These are phyloP conservation scores for Gadopsis bispinosus DNA, from an alignment of 2,797 vertebrate genomes.

Conservation along the genomic window DNA sequence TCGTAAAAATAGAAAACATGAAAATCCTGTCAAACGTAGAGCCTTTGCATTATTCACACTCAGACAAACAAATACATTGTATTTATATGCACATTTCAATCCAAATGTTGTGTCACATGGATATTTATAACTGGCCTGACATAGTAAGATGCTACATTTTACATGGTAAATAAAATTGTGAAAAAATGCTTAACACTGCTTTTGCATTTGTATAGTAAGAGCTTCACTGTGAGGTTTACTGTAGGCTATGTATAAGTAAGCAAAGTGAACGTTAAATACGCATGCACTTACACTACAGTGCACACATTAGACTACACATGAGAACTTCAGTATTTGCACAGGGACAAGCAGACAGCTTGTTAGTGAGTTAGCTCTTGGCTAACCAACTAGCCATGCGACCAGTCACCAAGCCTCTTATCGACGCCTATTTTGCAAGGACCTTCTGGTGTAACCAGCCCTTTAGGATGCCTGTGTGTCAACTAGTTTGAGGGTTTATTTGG, in stretches of 20 bases:
- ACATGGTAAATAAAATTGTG: slow-evolving; percentile 45
- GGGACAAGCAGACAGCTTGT: not conserved
- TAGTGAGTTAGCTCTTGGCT: not conserved
- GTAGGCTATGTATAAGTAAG: not conserved
- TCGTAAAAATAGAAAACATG: slow-evolving; percentile 46
- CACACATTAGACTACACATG: not conserved
- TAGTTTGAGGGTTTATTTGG: not conserved
- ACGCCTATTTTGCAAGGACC: not conserved
- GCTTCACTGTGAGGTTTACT: slow-evolving; percentile 13
- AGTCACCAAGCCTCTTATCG: not conserved
- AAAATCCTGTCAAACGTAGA: slow-evolving; percentile 43
- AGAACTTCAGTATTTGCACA: not conserved
- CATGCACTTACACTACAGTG: not conserved
- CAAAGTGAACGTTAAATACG: slow-evolving; percentile 10
- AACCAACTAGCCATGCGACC: not conserved
- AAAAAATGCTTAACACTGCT: slow-evolving; percentile 28
- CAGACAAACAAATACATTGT: slow-evolving; percentile 72
- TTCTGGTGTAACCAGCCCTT: not conserved
- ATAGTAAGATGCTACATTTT: slow-evolving; percentile 21
- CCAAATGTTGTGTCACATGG: slow-evolving; percentile 44
- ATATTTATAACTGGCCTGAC: slow-evolving; percentile 51
- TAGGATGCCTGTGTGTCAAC: not conserved
- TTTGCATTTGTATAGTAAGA: slow-evolving; percentile 17
- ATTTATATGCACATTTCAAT: slow-evolving; percentile 61
- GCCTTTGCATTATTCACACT: slow-evolving; percentile 52